Evolutionary conservation across 2,797 vertebrate species (phyloP).

Genomic region (Yasuhikotakia modesta): DNA sequence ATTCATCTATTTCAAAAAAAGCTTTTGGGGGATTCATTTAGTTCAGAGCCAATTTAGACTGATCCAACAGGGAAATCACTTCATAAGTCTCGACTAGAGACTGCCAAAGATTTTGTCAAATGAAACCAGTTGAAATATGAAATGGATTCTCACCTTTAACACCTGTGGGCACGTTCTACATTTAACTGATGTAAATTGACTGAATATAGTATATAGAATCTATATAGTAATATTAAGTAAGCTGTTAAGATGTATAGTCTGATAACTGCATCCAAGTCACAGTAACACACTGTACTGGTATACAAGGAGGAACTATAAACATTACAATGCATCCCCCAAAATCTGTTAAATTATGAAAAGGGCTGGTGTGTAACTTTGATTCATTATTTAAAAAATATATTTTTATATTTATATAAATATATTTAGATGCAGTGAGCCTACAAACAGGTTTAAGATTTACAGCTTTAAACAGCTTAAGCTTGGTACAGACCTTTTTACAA

Average conservation of each 20-base stretch:
- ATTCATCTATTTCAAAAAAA: conserved; percentile 1
- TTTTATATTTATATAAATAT: no score
- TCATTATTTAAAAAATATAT: no score
- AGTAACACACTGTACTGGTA: no score
- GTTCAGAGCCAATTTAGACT: conserved; percentile 14
- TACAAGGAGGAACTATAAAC: neutral
- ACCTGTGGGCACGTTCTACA: neutral
- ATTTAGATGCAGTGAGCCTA: neutral
- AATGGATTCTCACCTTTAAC: neutral
- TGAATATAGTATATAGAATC: no score
- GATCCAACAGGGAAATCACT: conserved; percentile 33
- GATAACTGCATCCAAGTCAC: neutral
- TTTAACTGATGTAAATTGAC: neutral
- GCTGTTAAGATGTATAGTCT: neutral
- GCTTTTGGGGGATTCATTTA: neutral
- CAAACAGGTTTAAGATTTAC: no score
- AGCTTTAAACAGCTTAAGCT: no score
- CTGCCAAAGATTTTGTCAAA: conserved; percentile 15
- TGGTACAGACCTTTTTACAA: no score
- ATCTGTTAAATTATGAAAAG: neutral
- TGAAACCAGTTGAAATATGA: conserved; percentile 13
- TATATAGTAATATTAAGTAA: neutral
- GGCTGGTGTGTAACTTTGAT: no score
- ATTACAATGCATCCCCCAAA: neutral
- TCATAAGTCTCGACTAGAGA: conserved; percentile 2